Base-by-base conservation (phyloP, 2,113 vertebrate genomes). In the Egretta garzetta region DNA sequence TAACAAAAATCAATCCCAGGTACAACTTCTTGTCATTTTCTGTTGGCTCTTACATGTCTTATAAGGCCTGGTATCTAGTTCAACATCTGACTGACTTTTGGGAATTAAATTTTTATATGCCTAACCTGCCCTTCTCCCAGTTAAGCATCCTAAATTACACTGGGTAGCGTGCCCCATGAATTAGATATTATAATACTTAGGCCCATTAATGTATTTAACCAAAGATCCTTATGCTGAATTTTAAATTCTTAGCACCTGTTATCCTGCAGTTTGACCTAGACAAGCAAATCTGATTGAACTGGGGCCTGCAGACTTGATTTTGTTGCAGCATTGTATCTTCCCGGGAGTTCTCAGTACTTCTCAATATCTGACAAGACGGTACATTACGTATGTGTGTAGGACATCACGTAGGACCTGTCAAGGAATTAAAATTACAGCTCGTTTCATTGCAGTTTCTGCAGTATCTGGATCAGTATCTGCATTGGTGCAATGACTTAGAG, bases 381-480 rank as follows among this genome's bases (percentile, higher is more conserved):
- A 23, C 3, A 20, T 70, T 62, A 79, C 26, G 17, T 47, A 47
- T 32, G 14, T 0, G 0, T 23, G 11, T 66, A 70, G 85, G 19
- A 59, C 20, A 12, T 23, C 33, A 33, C 0, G 1, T 39, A 62
- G 35, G 45, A 86, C 22, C 35, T 1, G 0, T 23, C 27, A 41
- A 72, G 11, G 47, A 90, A 62, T 67, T 86, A 70, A 83, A 95
- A 77, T 52, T 32, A 18, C 18, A 52, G 4, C 27, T 77, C 32
- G 14, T 58, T 60, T 74, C 56, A 10, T 8, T 76, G 58, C 35
- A 67, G 45, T 58, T 95, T 47, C 30, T 93, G 79, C 58, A 41
- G n/a, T 67, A 23, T 41, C 47, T 93, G 64, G 33, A 87, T 59
- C 70, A 27, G 30, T 45, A 28, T 76, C 52, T 85, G 59, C 27